Conservation (phyloP, 2,113 vertebrate genomes). For the Monopterus albus region DNA sequence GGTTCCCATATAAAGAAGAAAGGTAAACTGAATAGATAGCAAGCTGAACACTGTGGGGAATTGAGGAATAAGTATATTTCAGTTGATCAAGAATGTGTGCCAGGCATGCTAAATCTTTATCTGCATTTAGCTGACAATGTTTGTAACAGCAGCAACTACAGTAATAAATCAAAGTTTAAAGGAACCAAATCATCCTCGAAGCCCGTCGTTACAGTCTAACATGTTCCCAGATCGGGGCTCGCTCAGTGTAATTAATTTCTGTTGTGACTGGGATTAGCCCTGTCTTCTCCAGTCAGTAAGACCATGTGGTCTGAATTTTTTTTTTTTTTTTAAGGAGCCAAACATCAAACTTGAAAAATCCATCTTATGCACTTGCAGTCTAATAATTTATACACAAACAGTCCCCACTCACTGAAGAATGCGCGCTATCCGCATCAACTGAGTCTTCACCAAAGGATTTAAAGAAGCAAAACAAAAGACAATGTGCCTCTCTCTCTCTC, state of each 20-base stretch:
- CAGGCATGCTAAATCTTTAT: too few species aligned
- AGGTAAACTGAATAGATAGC: background rate
- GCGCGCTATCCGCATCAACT: constrained; percentile 52
- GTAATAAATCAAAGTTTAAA: constrained; percentile 36
- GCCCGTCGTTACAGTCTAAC: constrained; percentile 2
- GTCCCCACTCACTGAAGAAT: constrained; percentile 51
- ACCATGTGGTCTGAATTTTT: constrained; percentile 30
- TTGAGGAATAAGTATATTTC: too few species aligned
- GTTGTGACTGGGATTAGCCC: constrained; percentile 21
- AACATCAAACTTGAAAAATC: constrained; percentile 22
- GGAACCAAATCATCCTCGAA: constrained; percentile 27
- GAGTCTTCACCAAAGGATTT: constrained; percentile 57
- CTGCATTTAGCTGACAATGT: background rate
- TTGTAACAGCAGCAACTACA: background rate
- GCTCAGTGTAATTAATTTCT: constrained; percentile 27
- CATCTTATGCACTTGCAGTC: constrained; percentile 32
- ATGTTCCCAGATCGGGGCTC: constrained; percentile 35
- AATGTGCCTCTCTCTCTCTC: constrained; percentile 36
- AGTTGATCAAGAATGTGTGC: background rate
- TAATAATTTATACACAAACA: constrained; percentile 39
- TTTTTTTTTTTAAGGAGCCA: too few species aligned
- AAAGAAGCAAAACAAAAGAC: constrained; percentile 59
- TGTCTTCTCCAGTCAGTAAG: constrained; percentile 24
- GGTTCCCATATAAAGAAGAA: constrained; percentile 20
- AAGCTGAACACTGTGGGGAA: background rate